Percentiles rank a stretch among this genome's conserved stretches.
These are phyloP conservation scores for Trypoxylon attenuatum DNA, from an alignment of 2,888 invertebrate species.

Conservation along the genomic window DNA sequence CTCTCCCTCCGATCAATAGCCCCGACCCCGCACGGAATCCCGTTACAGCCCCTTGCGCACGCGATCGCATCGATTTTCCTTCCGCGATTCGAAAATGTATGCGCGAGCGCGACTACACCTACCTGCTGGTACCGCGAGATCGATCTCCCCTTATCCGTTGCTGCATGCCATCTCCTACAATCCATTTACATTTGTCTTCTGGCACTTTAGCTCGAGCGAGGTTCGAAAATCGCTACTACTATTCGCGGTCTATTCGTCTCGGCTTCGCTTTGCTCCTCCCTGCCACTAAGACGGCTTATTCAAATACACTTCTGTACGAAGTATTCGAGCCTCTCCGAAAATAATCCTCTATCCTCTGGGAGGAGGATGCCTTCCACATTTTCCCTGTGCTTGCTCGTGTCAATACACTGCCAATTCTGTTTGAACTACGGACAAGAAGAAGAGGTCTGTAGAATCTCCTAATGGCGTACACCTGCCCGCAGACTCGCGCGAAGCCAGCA, in stretches of 20 bases:
- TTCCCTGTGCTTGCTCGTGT: too few species aligned
- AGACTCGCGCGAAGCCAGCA: too few species aligned
- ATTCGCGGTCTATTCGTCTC: not conserved
- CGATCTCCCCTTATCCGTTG: not conserved
- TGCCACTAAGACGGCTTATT: too few species aligned
- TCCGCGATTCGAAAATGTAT: conserved; percentile 49
- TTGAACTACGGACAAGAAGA: too few species aligned
- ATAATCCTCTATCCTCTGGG: too few species aligned
- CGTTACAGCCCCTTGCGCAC: conserved; percentile 61
- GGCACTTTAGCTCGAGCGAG: not conserved
- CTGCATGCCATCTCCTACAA: conserved; percentile 1
- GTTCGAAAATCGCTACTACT: not conserved
- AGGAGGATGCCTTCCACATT: too few species aligned
- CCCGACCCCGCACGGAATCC: conserved; percentile 52
- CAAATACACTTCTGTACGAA: too few species aligned
- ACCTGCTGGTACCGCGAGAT: not conserved
- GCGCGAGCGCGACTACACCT: conserved; percentile 17
- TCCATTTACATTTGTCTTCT: not conserved
- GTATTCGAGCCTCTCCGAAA: too few species aligned
- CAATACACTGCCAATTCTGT: too few species aligned
- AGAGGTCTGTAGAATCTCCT: too few species aligned
- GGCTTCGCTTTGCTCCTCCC: not conserved
- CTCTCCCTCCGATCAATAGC: conserved; percentile 43
- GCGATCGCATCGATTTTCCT: conserved; percentile 64
- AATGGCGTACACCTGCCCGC: too few species aligned